Evolutionary conservation across 2,888 invertebrate genomes (phyloP), one percentile per base, ranked within the genome.

Genomic region (Ligdia adustata): DNA sequence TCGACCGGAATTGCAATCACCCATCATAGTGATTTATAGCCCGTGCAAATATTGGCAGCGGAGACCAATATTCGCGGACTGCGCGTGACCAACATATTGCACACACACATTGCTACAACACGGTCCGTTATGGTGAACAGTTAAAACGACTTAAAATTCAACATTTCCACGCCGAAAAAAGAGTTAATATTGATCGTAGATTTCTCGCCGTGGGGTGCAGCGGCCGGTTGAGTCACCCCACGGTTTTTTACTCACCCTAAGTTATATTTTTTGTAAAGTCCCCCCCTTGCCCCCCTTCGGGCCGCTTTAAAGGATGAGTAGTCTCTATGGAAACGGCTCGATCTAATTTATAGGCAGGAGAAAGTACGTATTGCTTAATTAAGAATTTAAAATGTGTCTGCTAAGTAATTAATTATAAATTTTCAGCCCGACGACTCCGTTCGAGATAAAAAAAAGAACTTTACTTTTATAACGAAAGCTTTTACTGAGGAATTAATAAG

Each of bases 141-240:
- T 83, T 77, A 80, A 82, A 82, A 79, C 74, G 80, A 85, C 79
- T 87, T 87, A 84, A 89, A 88, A 87, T 85, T 87, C 85, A 82
- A 75, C 82, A 75, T 85, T 82, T 86, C 83, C 75, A 73, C 75
- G 81, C 86, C 82, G 74, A 86, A 90, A 90, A 90, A 91, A 91
- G 91, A 91, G 91, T 91, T 91, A 91, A 90, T 91, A 91, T 91
- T 90, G 91, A 91, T 91, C 91, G 91, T 87, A 84, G 89, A 88
- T 90, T 90, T 90, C 82, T 87, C 87, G 75, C 80, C 83, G 89
- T 88, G 90, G 90, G 90, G 90, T 89, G 90, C 90, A 90, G 81
- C 89, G 90, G 89, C 88, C 89, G 90, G 90, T 86, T 89, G 89
- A 90, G 86, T 90, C 91, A 90, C 91, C 91, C 91, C 90, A 88